phyloP scores from a whole-genome alignment of 2,797 vertebrate genomes.

The Huso huso region DNA sequence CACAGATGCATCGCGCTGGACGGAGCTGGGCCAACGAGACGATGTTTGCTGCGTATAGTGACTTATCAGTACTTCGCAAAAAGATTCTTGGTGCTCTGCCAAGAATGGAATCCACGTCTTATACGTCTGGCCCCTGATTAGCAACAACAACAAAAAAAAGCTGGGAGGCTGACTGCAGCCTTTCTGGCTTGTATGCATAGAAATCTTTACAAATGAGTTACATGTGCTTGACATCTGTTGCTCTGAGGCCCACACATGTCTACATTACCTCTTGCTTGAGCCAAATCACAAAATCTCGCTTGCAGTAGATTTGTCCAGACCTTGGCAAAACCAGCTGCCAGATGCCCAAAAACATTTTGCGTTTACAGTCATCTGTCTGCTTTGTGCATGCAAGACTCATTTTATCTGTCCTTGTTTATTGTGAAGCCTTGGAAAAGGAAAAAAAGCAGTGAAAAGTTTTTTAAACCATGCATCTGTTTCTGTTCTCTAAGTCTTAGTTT shows the following conservation, averaged over 20 bases:
- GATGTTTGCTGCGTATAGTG: conserved; percentile 17
- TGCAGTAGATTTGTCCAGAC: too few species aligned
- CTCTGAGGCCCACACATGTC: background rate
- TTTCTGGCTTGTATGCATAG: too few species aligned
- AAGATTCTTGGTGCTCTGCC: conserved; percentile 12
- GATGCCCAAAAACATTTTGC: too few species aligned
- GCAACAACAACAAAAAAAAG: too few species aligned
- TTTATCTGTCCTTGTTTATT: background rate
- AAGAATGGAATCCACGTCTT: conserved; percentile 17
- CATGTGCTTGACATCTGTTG: conserved; percentile 4
- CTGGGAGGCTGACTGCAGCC: too few species aligned
- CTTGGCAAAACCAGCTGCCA: too few species aligned
- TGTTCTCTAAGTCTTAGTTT: too few species aligned
- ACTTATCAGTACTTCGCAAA: conserved; percentile 17
- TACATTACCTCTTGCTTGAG: background rate
- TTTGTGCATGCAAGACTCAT: too few species aligned
- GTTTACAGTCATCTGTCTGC: too few species aligned
- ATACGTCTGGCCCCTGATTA: conserved; percentile 5
- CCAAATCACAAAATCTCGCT: too few species aligned
- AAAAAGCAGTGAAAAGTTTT: background rate
- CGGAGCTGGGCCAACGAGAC: conserved; percentile 16
- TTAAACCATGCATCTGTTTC: too few species aligned
- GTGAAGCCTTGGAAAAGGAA: background rate
- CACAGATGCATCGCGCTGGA: conserved; percentile 17
- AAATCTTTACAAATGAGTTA: background rate